Percentiles rank a stretch among this genome's conserved stretches.
These are phyloP conservation scores for Spinus olivaceus DNA, from an alignment of 2,797 vertebrate genomes.

Conservation along the genomic window DNA sequence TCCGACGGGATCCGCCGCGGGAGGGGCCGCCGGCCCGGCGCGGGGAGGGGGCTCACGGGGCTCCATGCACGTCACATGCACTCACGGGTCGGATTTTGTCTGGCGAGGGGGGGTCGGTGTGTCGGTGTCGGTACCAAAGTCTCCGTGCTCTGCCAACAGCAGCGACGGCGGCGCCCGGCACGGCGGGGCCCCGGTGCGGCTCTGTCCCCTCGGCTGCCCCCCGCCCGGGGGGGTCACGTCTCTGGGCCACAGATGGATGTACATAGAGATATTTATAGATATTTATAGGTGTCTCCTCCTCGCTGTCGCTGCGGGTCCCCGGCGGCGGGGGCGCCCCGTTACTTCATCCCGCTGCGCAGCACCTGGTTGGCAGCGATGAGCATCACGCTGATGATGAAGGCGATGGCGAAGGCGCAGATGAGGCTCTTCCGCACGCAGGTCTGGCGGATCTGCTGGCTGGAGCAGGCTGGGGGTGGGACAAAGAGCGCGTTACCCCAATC, in stretches of 20 bases:
- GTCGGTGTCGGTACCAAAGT: neutral
- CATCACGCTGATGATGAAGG: slow-evolving; percentile 99
- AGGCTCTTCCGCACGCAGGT: slow-evolving; percentile 96
- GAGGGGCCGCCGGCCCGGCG: neutral
- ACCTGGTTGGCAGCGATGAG: slow-evolving; percentile 99
- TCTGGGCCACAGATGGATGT: neutral
- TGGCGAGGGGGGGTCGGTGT: neutral
- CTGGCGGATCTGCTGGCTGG: slow-evolving; percentile 97
- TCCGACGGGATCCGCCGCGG: neutral
- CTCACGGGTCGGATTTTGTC: neutral
- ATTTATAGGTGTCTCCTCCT: neutral
- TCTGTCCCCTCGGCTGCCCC: neutral
- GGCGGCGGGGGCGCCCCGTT: slow-evolving; percentile 46
- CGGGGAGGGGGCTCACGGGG: slow-evolving; percentile 11
- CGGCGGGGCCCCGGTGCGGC: neutral
- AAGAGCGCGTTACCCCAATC: neutral
- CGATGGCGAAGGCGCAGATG: slow-evolving; percentile 98
- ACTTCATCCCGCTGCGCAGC: slow-evolving; percentile 99
- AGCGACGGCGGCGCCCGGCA: neutral
- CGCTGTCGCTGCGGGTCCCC: neutral
- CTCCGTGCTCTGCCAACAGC: neutral
- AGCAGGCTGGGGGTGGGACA: slow-evolving; percentile 78
- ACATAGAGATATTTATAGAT: neutral
- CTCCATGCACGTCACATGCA: slow-evolving; percentile 66
- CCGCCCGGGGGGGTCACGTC: neutral